A percentile compares a stretch with the other conserved stretches of the same genome.
phyloP scores from a whole-genome alignment of 2,888 invertebrate species.

The Aleiodes alternator region DNA sequence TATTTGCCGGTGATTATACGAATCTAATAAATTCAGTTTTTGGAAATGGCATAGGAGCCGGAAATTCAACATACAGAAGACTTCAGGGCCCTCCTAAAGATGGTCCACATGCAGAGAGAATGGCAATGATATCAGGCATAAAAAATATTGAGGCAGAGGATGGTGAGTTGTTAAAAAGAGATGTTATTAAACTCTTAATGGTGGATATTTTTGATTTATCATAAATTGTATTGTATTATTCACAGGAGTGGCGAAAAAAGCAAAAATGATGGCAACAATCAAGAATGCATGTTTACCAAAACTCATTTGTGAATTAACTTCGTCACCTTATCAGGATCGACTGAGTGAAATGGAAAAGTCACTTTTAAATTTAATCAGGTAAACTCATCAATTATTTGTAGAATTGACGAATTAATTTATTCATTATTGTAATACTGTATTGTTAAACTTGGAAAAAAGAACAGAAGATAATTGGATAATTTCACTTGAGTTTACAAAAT shows the following conservation, averaged over 20 bases:
- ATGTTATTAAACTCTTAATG: no score
- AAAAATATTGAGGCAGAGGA: slow-evolving; percentile 74
- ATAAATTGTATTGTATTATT: background rate
- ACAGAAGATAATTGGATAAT: slow-evolving; percentile 9
- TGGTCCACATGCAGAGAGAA: slow-evolving; percentile 71
- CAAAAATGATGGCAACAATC: slow-evolving; percentile 78
- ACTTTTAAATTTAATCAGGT: slow-evolving; percentile 80
- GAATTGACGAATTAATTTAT: background rate
- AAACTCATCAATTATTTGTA: slow-evolving; percentile 58
- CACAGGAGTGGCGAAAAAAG: slow-evolving; percentile 74
- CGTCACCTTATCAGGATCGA: slow-evolving; percentile 79
- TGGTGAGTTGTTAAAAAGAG: no score
- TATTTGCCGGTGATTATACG: slow-evolving; percentile 78
- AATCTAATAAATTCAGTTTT: slow-evolving; percentile 76
- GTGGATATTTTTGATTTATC: background rate
- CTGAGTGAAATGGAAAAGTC: slow-evolving; percentile 80
- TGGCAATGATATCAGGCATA: slow-evolving; percentile 52
- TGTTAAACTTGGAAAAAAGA: background rate
- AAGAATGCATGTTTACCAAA: slow-evolving; percentile 82
- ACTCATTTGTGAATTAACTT: slow-evolving; percentile 81
- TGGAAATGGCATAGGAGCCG: slow-evolving; percentile 65
- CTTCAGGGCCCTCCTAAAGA: slow-evolving; percentile 60
- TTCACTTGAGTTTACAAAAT: slow-evolving; percentile 12
- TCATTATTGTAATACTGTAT: background rate
- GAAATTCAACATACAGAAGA: slow-evolving; percentile 50